Base-by-base conservation (phyloP, 2,888 invertebrate species). In the Hecatera dysodea region DNA sequence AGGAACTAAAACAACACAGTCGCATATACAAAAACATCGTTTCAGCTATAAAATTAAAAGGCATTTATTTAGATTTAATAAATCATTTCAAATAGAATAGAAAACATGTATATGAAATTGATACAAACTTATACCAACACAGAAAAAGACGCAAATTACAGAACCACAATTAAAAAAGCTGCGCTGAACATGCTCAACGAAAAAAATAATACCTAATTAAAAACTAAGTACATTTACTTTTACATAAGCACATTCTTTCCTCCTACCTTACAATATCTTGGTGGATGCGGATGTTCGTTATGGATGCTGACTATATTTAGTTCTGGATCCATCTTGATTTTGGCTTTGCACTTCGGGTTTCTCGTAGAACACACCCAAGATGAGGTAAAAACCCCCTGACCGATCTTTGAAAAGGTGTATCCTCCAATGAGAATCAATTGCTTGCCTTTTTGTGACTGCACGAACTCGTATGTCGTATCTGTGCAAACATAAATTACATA, bases 371-470 rank as follows among this genome's bases (percentile, higher is more conserved):
- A 89, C 9, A 75, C 57, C 82, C 82, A 86, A 1, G 9, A 8
- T 17, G 44, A 19, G 19, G 44, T 44, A 19, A 44, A 44, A 19
- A 5, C 5, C 19, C 44, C 44, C 44, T 44, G 44, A 19, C 17
- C 5, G 44, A 19, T 7, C 44, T 44, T 44, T 48, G 84, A 79
- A 76, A 86, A 91, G 0, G 90, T 88, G 44, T 87, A 86, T 0
- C 89, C 90, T 29, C 82, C 82, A 9, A 90, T 65, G 66, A 90
- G 84, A 24, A 92, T 63, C 57, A 86, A 77, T 8, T 75, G 70
- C 52, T 69, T 84, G n/a, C 82, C 82, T 59, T 63, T 78, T 66
- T 74, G 77, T 4, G 80, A 83, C 19, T 8, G 68, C 6, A 80
- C 62, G 17, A 74, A 64, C 22, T 71, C 65, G 33, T 76, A 83